Conservation (phyloP, 2,888 invertebrate species). For the Caenorhabditis wallacei region DNA sequence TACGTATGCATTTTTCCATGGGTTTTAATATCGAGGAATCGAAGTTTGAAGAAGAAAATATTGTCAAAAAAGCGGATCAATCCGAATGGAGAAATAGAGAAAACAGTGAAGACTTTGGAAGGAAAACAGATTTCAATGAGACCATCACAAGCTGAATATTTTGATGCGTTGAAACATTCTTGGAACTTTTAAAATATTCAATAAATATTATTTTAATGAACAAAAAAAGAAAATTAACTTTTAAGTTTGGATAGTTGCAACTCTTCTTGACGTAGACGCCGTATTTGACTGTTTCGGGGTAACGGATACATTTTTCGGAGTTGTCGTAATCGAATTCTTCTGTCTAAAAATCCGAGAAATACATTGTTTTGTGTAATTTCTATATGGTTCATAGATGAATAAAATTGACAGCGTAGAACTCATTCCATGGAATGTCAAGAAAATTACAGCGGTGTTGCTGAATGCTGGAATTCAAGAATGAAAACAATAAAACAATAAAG, state of each 20-base stretch:
- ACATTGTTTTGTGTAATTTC: slow-evolving; percentile 30
- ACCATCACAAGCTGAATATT: slow-evolving; percentile 57
- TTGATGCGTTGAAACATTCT: slow-evolving; percentile 50
- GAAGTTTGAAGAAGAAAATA: slow-evolving; percentile 27
- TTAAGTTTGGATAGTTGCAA: background rate
- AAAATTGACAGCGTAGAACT: slow-evolving; percentile 37
- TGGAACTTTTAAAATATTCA: slow-evolving; percentile 27
- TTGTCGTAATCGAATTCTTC: slow-evolving; percentile 8
- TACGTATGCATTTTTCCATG: slow-evolving; percentile 55
- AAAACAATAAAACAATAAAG: background rate
- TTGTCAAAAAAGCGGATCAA: slow-evolving; percentile 19
- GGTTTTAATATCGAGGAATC: slow-evolving; percentile 40
- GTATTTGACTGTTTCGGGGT: slow-evolving; percentile 14
- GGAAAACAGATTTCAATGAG: slow-evolving; percentile 47
- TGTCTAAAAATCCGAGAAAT: background rate
- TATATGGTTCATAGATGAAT: slow-evolving; percentile 46
- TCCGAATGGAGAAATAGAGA: slow-evolving; percentile 1
- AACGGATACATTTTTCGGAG: slow-evolving; percentile 20
- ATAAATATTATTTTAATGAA: background rate
- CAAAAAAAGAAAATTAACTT: no score
- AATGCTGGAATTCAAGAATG: no score
- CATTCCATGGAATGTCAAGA: slow-evolving; percentile 42
- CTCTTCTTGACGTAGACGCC: background rate
- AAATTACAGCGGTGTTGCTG: slow-evolving; percentile 36
- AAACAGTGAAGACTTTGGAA: slow-evolving; percentile 42